Base-by-base conservation (phyloP, 2,797 vertebrate species). In the Gouania willdenowi region DNA sequence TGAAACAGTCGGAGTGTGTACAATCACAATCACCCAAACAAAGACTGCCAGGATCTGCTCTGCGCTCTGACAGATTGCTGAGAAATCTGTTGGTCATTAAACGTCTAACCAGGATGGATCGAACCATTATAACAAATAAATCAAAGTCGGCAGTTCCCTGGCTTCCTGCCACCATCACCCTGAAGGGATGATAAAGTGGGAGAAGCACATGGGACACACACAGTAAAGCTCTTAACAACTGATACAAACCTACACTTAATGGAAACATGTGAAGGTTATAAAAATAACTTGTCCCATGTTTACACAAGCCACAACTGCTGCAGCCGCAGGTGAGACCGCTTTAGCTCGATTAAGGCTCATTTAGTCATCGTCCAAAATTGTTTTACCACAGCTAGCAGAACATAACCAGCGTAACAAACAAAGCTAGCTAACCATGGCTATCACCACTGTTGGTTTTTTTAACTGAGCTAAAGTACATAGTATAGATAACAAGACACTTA, bases 41-140 rank as follows among this genome's bases (percentile, higher is more conserved):
- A 16, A 22, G 41, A 52, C 5, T n/a, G n/a, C n/a, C n/a, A n/a
- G n/a, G n/a, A n/a, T n/a, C n/a, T n/a, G 14, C 27, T 44, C 33
- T 14, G 31, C 23, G 41, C 33, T 0, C 2, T 38, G 54, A 45
- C 5, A n/a, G 39, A 55, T 41, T 10, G 24, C 21, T 3, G 26
- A 34, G 29, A 39, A 41, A 38, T 9, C 31, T 26, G 46, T 3
- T 1, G 32, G 22, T 11, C 46, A 41, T 76, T 67, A 52, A 59
- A 53, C 1, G 4, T 36, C 14, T 4, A 40, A 21, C 7, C 0
- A 8, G 29, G 28, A 31, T 27, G 29, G 64, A 58, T 52, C 13
- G 0, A 38, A 41, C 39, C 4, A 23, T 37, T 29, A 32, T 17
- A 30, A 43, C 24, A 9, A 29, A 54, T 56, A 57, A 58, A 62